These are phyloP conservation scores for Loriculus beryllinus DNA, from an alignment of 2,797 vertebrate genomes.

Conservation along the genomic window DNA sequence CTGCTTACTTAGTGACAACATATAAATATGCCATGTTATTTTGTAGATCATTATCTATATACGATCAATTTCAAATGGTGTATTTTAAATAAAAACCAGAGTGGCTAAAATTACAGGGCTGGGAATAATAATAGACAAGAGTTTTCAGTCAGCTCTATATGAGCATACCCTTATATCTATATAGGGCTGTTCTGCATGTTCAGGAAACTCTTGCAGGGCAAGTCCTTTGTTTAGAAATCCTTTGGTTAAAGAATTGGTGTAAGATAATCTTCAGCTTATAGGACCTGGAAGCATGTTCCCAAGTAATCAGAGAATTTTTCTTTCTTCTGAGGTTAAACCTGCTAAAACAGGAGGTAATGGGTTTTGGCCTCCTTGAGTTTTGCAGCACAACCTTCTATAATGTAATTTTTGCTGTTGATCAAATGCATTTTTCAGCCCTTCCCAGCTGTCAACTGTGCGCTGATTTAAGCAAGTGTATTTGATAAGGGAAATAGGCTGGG, in stretches of 20 bases:
- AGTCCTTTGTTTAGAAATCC: background rate
- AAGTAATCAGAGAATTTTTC: background rate
- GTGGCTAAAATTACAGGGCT: background rate
- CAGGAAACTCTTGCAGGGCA: background rate
- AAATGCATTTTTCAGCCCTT: background rate
- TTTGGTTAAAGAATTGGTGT: background rate
- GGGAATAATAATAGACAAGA: background rate
- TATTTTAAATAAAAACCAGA: background rate
- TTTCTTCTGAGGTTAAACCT: background rate
- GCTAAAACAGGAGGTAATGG: background rate
- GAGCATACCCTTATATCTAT: background rate
- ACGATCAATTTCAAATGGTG: background rate
- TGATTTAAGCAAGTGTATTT: background rate
- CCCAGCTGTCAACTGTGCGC: background rate
- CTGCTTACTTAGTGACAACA: background rate
- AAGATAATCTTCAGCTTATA: background rate
- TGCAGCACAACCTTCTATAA: background rate
- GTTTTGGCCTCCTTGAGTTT: background rate
- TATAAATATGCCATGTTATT: background rate
- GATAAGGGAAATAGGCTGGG: background rate
- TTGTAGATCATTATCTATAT: background rate
- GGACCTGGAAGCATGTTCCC: background rate
- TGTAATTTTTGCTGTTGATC: background rate
- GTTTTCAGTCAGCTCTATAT: background rate
- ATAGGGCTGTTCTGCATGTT: background rate